phyloP scores from a whole-genome alignment of 1,140 invertebrate species.

The Lordiphosa clarofinis region DNA sequence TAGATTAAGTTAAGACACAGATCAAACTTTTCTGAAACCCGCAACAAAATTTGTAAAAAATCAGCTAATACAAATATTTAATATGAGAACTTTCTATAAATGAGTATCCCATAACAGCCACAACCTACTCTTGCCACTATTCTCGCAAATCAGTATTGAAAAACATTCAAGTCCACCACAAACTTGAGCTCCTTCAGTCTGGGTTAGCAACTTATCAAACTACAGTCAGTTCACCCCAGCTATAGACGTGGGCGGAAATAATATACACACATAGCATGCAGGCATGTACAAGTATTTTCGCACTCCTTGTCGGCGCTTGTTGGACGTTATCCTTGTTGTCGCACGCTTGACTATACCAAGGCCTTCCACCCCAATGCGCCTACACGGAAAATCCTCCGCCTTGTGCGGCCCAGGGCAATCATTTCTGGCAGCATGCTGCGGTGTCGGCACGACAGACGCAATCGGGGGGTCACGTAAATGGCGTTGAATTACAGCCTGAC shows the following conservation, averaged over 20 bases:
- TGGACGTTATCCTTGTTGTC: constrained; percentile 53
- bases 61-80: too few species aligned
- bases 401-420: constrained; percentile 33
- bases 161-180: neutral
- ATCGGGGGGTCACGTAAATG: constrained; percentile 62
- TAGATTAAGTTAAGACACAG: too few species aligned
- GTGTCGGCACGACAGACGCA: constrained; percentile 25
- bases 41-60: too few species aligned
- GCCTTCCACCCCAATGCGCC: constrained; percentile 19
- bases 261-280: constrained; percentile 15
- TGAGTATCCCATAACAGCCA: too few species aligned
- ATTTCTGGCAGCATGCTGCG: constrained; percentile 45
- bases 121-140: too few species aligned
- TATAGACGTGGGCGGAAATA: constrained; percentile 19
- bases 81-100: too few species aligned
- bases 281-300: constrained; percentile 41
- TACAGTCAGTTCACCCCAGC: neutral
- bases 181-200: constrained; percentile 1
- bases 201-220: neutral
- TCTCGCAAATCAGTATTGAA: too few species aligned
- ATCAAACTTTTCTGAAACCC: too few species aligned
- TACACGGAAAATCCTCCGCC: constrained; percentile 14
- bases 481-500: constrained; percentile 76
- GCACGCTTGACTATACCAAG: constrained; percentile 51
- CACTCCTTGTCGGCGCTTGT: constrained; percentile 52